Percentiles rank a stretch among this genome's conserved stretches.
Conservation (phyloP, 2,113 vertebrate genomes). For the Rhinoptilus africanus region DNA sequence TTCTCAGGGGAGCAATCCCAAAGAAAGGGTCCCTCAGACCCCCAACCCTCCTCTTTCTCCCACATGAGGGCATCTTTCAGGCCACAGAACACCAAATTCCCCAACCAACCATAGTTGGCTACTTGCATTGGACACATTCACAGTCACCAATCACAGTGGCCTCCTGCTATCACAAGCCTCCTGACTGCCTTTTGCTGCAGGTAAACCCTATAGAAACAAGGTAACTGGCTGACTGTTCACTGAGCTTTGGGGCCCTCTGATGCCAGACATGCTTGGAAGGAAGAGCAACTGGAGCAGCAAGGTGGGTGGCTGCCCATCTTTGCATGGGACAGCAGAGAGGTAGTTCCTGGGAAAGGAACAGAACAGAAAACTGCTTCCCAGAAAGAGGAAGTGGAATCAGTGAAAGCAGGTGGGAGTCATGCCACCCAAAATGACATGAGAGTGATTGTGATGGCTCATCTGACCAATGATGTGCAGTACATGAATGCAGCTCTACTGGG, state of each 20-base stretch:
- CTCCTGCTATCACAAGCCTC: background rate
- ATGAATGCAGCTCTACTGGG: too few relatives aligned
- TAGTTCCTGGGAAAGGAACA: background rate
- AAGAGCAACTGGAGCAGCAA: background rate
- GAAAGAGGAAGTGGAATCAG: background rate
- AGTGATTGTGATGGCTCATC: background rate
- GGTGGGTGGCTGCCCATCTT: background rate
- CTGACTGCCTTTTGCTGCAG: background rate
- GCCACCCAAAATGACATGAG: background rate
- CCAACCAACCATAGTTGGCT: background rate
- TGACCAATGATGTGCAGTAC: background rate
- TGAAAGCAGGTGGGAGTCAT: too few relatives aligned
- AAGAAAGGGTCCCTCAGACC: background rate
- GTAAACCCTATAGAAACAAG: background rate
- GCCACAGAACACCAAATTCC: background rate
- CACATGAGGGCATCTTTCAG: background rate
- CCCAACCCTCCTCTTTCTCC: background rate
- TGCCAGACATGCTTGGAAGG: background rate
- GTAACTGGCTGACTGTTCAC: background rate
- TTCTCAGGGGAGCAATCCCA: accelerated
- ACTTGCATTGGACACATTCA: background rate
- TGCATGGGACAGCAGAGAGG: background rate
- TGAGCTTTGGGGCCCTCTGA: background rate
- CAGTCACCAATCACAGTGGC: background rate
- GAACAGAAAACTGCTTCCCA: background rate